A percentile compares a stretch with the other conserved stretches of the same genome.
These are phyloP conservation scores for Hypolimnas misippus DNA, from an alignment of 2,888 invertebrate genomes.

Conservation along the genomic window DNA sequence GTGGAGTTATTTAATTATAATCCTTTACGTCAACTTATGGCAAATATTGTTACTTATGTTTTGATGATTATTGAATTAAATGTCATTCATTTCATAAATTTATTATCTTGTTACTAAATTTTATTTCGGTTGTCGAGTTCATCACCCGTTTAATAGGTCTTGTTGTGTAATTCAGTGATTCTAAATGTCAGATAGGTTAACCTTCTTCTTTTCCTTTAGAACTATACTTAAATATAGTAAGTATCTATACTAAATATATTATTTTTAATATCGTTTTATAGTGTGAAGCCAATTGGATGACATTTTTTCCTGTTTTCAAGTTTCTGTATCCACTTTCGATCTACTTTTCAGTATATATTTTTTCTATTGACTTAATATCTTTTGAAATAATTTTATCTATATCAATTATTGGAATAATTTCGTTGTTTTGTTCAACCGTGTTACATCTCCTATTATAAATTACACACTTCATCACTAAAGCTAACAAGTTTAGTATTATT, in stretches of 20 bases:
- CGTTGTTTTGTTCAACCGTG: neutral
- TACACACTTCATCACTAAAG: slow-evolving; percentile 25
- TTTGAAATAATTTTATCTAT: no score
- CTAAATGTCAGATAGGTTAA: slow-evolving; percentile 9
- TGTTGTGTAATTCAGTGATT: slow-evolving; percentile 7
- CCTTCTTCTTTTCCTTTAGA: neutral
- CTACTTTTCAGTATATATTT: no score
- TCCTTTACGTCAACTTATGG: no score
- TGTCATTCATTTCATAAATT: neutral
- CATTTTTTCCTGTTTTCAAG: no score
- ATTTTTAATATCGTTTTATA: no score
- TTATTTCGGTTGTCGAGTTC: slow-evolving; percentile 3
- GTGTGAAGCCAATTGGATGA: no score
- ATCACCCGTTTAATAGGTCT: slow-evolving; percentile 9
- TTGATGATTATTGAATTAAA: neutral
- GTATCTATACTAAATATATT: no score
- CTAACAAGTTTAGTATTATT: slow-evolving; percentile 27
- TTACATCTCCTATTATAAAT: slow-evolving; percentile 13
- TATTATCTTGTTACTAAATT: neutral
- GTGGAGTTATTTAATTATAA: no score
- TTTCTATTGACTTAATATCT: no score
- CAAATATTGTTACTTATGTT: neutral
- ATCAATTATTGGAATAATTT: neutral
- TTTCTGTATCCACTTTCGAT: no score
- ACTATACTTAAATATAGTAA: neutral